Evolutionary conservation across 2,797 vertebrate species (phyloP).

Genomic region (Clamator glandarius): DNA sequence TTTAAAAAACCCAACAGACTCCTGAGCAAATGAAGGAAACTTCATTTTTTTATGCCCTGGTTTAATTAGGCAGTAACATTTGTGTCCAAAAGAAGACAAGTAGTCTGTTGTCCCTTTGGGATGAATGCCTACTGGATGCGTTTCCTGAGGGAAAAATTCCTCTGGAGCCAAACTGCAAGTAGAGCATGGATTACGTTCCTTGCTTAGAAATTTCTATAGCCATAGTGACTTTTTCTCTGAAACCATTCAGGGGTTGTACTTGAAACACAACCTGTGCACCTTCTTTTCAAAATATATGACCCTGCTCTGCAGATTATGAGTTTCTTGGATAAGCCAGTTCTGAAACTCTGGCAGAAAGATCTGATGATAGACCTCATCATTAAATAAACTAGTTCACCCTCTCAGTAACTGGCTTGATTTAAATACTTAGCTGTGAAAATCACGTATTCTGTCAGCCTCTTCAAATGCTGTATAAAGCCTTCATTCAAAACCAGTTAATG

Average conservation of each 20-base stretch:
- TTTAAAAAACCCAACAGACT: neutral
- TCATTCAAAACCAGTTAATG: neutral
- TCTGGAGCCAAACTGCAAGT: neutral
- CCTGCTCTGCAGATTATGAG: neutral
- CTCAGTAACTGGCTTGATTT: neutral
- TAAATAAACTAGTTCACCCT: neutral
- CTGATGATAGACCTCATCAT: neutral
- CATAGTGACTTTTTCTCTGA: neutral
- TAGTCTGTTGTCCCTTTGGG: neutral
- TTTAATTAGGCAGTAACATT: constrained; percentile 6
- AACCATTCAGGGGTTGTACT: neutral
- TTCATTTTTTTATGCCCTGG: neutral
- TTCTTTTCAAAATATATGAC: neutral
- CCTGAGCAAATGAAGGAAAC: neutral
- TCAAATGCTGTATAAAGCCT: neutral
- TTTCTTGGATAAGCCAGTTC: neutral
- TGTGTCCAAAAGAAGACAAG: neutral
- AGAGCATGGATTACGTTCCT: neutral
- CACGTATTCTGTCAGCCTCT: neutral
- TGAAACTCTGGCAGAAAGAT: neutral
- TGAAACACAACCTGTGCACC: neutral
- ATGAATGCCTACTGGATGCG: neutral
- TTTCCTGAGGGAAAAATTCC: neutral
- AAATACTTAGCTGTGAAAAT: constrained; percentile 7
- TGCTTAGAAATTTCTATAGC: neutral